A percentile compares a stretch with the other conserved stretches of the same genome.
Conservation (phyloP, 2,113 vertebrate genomes). For the Thamnophis sirtalis region DNA sequence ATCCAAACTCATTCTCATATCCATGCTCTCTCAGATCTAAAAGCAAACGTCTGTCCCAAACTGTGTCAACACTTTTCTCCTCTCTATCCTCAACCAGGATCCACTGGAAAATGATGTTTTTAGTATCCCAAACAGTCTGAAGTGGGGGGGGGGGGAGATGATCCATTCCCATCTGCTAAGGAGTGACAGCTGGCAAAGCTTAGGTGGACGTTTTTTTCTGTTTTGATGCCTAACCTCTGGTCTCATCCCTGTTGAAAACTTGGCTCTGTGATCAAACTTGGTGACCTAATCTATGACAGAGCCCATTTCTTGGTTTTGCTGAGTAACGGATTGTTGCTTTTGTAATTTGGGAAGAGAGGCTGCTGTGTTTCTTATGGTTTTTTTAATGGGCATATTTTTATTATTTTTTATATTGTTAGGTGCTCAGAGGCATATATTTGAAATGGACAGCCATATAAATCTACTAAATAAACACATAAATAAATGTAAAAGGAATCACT, state of each 20-base stretch:
- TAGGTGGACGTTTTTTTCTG: background rate
- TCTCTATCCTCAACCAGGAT: background rate
- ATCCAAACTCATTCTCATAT: background rate
- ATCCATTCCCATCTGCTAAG: background rate
- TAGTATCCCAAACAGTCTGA: background rate
- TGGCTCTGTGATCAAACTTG: background rate
- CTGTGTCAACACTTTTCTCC: background rate
- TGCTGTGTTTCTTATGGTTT: background rate
- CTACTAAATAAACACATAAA: background rate
- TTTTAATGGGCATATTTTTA: background rate
- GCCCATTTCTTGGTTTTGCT: background rate
- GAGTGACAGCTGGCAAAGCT: background rate
- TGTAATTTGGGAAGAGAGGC: accelerated
- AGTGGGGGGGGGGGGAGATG: no score
- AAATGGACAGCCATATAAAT: background rate
- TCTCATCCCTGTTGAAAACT: background rate
- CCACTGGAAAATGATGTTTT: background rate
- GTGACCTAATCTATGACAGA: background rate
- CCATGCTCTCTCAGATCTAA: background rate
- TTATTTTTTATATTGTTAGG: background rate
- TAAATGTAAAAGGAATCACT: background rate
- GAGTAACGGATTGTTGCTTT: background rate
- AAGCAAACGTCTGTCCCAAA: background rate
- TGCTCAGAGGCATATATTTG: background rate
- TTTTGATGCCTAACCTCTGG: background rate